phyloP scores from a whole-genome alignment of 1,140 invertebrate genomes.

The Lysiphlebus fabarum region DNA sequence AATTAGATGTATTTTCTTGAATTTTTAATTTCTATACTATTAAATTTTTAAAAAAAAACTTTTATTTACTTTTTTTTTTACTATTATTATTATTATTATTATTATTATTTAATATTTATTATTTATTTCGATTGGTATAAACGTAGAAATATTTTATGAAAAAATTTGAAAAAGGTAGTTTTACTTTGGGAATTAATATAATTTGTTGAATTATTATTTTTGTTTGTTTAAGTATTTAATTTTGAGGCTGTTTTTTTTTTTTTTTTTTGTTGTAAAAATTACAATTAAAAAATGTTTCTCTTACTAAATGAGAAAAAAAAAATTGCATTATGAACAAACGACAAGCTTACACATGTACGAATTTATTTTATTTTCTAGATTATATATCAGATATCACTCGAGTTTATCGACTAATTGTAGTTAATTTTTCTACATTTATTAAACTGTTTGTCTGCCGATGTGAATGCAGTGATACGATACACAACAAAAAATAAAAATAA shows the following conservation, averaged over 20 bases:
- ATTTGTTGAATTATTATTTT: slow-evolving; percentile 17
- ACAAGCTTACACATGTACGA: slow-evolving; percentile 48
- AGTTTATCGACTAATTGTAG: slow-evolving; percentile 46
- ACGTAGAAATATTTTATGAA: slow-evolving; percentile 52
- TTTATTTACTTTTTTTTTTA: slow-evolving; percentile 33
- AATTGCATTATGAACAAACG: slow-evolving; percentile 43
- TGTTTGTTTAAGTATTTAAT: slow-evolving; percentile 43
- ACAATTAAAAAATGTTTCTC: slow-evolving; percentile 33
- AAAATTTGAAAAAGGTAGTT: slow-evolving; percentile 46
- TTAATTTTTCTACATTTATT: slow-evolving; percentile 19
- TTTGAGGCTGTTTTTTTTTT: background rate
- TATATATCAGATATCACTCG: slow-evolving; percentile 53
- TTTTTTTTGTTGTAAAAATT: slow-evolving; percentile 35
- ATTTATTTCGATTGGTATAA: slow-evolving; percentile 47
- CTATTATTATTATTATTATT: slow-evolving; percentile 29
- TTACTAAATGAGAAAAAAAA: slow-evolving; percentile 3
- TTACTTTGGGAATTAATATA: slow-evolving; percentile 25
- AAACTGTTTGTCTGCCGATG: too few relatives aligned
- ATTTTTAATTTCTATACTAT: slow-evolving; percentile 46
- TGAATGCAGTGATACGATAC: too few relatives aligned
- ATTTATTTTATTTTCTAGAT: slow-evolving; percentile 45
- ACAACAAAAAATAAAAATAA: too few relatives aligned
- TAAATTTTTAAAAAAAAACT: slow-evolving; percentile 39
- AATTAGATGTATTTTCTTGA: slow-evolving; percentile 42
- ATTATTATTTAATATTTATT: slow-evolving; percentile 20